Base-by-base conservation (phyloP, 2,797 vertebrate genomes). In the Alcedo atthis region DNA sequence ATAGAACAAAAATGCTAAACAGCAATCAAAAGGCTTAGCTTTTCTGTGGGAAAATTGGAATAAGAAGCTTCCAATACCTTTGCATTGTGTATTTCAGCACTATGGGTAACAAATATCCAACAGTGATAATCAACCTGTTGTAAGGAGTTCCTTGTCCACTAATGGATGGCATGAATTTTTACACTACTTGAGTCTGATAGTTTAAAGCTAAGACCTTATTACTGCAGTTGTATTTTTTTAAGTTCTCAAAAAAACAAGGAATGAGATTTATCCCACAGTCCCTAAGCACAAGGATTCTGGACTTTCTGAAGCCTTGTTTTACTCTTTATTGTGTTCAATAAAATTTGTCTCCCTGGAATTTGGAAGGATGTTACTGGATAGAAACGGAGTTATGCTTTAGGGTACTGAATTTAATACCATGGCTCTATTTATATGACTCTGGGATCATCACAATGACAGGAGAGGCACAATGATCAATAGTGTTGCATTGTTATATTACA, bases 221-320 rank as follows among this genome's bases (percentile, higher is more conserved):
- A 59, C 7, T 57, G 22, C 2, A 57, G 11, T 2, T 42, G 8
- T 21, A 10, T 37, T 81, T 79, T 61, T 12, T 10, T 35, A 84
- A 61, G 4, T 54, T 4, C 7, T 88, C 11, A 26, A 35, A 32
- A 74, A 63, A 9, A 10, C 19, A 17, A 58, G 6, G 55, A 61
- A 51, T 35, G 12, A 71, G 6, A 42, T 76, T 69, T 8, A 64
- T 15, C 13, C 19, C 5, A n/a, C 40, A 21, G 12, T 11, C 32
- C 37, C 24, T 13, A 42, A 9, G 19, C 4, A 43, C 54, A 68
- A 87, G 26, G 7, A 63, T 19, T 8, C 22, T 35, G 17, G 17
- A 2, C 9, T 63, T 4, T 25, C 35, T 22, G 37, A 63, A 45
- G 9, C 4, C 0, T 20, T 32, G 0, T 58, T 79, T 83, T 63